These are phyloP conservation scores for Acanthopagrus latus DNA, from an alignment of 2,797 vertebrate species.

Conservation along the genomic window DNA sequence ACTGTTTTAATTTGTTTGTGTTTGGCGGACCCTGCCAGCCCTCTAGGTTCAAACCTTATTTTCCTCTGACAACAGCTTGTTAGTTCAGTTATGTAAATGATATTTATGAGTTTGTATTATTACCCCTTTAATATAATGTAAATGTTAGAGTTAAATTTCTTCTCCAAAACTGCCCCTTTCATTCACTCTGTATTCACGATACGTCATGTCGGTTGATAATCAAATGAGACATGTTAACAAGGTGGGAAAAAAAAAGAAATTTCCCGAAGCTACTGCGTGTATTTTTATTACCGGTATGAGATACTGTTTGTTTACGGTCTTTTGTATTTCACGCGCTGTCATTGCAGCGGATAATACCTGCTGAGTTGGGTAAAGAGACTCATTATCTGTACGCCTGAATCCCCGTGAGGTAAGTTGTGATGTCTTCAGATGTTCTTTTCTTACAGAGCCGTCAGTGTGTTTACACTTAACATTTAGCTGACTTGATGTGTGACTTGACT, in stretches of 20 bases:
- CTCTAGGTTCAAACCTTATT: too few relatives aligned
- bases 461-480: slow-evolving; percentile 9
- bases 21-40: too few relatives aligned
- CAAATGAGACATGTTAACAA: not conserved
- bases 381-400: slow-evolving; percentile 22
- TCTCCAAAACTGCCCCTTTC: not conserved
- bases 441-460: slow-evolving; percentile 6
- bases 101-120: too few relatives aligned
- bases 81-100: too few relatives aligned
- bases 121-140: too few relatives aligned
- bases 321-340: not conserved
- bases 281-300: not conserved
- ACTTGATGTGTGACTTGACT: slow-evolving; percentile 11
- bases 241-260: not conserved
- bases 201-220: not conserved
- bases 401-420: slow-evolving; percentile 21
- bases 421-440: slow-evolving; percentile 23
- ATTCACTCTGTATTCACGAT: not conserved
- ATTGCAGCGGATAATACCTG: slow-evolving; percentile 2
- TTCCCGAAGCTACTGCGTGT: not conserved
- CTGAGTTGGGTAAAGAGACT: slow-evolving; percentile 20
- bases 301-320: not conserved
- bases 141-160: too few relatives aligned
- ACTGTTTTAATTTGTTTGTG: too few relatives aligned
- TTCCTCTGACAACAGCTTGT: too few relatives aligned